Evolutionary conservation across 2,797 vertebrate genomes (phyloP).

Genomic region (Esox lucius): DNA sequence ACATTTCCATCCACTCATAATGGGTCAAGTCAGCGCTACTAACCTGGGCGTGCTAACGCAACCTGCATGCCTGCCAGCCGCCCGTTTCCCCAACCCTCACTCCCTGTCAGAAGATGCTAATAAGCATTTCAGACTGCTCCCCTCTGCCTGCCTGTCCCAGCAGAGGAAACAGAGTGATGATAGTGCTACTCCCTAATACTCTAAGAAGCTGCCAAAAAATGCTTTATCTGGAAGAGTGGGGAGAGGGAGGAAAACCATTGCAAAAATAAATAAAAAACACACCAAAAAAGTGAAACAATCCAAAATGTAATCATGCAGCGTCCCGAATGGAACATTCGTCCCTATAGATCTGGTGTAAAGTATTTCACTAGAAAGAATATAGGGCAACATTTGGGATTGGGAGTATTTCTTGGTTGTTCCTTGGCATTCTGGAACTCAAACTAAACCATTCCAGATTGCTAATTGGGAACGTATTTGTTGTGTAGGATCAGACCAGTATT

Average conservation of each 20-base stretch:
- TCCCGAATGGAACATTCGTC: too few relatives aligned
- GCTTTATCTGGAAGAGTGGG: conserved; percentile 46
- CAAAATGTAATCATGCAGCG: too few relatives aligned
- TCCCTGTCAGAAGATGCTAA: conserved; percentile 70
- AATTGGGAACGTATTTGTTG: conserved; percentile 43
- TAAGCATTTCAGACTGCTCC: conserved; percentile 64
- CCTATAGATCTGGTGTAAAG: too few relatives aligned
- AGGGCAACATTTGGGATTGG: too few relatives aligned
- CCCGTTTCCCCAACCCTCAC: neutral
- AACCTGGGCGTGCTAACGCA: conserved; percentile 61
- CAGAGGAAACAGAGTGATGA: conserved; percentile 68
- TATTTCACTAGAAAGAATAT: too few relatives aligned
- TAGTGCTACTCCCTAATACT: conserved; percentile 71
- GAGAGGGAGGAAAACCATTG: conserved; percentile 39
- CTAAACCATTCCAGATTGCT: conserved; percentile 33
- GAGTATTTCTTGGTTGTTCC: too few relatives aligned
- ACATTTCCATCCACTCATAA: conserved; percentile 64
- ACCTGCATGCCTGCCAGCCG: conserved; percentile 10
- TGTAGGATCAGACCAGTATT: too few relatives aligned
- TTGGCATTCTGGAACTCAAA: too few relatives aligned
- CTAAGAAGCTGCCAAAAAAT: conserved; percentile 64
- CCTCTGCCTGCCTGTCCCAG: conserved; percentile 64
- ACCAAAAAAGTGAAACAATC: conserved; percentile 27
- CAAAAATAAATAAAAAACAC: conserved; percentile 34
- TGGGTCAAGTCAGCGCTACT: conserved; percentile 61